phyloP scores from a whole-genome alignment of 1,140 invertebrate species.

The Venturia canescens region DNA sequence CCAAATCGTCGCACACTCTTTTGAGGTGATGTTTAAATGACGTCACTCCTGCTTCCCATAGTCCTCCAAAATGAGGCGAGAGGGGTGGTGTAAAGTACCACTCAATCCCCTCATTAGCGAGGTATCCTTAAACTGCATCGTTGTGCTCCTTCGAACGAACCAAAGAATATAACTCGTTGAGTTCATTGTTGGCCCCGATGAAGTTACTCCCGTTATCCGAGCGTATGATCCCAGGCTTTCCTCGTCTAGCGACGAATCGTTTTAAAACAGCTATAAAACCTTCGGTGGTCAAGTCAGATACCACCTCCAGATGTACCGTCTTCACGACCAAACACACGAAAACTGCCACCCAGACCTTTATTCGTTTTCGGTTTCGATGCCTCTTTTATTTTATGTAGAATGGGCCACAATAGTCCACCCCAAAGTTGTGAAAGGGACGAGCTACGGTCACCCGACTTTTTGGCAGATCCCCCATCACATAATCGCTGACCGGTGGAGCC shows the following conservation, averaged over 20 bases:
- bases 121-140: neutral
- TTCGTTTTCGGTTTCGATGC: neutral
- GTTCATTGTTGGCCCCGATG: neutral
- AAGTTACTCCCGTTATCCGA: neutral
- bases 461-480: conserved; percentile 14
- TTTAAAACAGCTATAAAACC: neutral
- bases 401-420: neutral
- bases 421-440: neutral
- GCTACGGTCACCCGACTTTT: neutral
- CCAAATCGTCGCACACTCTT: neutral
- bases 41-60: neutral
- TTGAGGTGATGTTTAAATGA: neutral
- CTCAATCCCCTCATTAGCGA: neutral
- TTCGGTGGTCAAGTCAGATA: neutral
- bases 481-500: neutral
- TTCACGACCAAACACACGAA: neutral
- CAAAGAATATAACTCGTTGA: too few relatives aligned
- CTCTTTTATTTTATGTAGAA: neutral
- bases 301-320: neutral
- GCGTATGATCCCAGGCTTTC: too few relatives aligned
- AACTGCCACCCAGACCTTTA: neutral
- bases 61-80: neutral
- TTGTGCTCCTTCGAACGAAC: too few relatives aligned
- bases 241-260: neutral
- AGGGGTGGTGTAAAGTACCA: neutral